Percentiles rank a stretch among this genome's conserved stretches.
phyloP scores from a whole-genome alignment of 2,113 vertebrate species.

The Ciconia maguari region DNA sequence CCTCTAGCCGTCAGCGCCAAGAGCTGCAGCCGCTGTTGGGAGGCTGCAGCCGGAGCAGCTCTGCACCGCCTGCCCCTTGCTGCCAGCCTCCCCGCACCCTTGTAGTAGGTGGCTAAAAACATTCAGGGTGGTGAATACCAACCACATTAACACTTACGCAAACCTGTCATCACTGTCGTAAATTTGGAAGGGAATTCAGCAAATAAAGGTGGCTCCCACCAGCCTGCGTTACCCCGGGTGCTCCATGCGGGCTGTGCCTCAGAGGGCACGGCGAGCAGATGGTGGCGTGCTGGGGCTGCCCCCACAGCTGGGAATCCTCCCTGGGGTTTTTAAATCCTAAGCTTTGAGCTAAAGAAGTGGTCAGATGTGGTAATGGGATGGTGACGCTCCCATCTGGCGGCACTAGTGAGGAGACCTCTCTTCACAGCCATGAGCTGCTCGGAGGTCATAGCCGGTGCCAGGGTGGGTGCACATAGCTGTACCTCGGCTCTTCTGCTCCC shows the following conservation, averaged over 20 bases:
- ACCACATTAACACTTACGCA: not conserved
- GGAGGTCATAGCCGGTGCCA: fast-evolving
- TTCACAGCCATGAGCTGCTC: not conserved
- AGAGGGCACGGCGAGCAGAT: not conserved
- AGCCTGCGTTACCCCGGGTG: not conserved
- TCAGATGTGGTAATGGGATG: not conserved
- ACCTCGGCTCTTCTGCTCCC: not conserved
- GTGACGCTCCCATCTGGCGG: not conserved
- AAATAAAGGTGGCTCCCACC: not conserved
- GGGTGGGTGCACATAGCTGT: not conserved
- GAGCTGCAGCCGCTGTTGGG: not conserved
- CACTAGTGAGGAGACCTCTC: not conserved
- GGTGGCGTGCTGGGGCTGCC: not conserved
- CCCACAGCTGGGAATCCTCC: not conserved
- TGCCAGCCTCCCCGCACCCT: not conserved
- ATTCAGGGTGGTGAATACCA: not conserved
- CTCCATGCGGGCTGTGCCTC: not conserved
- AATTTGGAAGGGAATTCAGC: not conserved
- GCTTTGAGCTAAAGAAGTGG: not conserved
- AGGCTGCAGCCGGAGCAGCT: not conserved
- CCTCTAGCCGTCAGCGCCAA: not conserved
- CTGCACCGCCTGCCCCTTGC: not conserved
- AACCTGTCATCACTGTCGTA: not conserved
- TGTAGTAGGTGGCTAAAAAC: not conserved
- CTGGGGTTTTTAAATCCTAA: not conserved